Base-by-base conservation (phyloP, 2,113 vertebrate genomes). In the Macaca nemestrina region DNA sequence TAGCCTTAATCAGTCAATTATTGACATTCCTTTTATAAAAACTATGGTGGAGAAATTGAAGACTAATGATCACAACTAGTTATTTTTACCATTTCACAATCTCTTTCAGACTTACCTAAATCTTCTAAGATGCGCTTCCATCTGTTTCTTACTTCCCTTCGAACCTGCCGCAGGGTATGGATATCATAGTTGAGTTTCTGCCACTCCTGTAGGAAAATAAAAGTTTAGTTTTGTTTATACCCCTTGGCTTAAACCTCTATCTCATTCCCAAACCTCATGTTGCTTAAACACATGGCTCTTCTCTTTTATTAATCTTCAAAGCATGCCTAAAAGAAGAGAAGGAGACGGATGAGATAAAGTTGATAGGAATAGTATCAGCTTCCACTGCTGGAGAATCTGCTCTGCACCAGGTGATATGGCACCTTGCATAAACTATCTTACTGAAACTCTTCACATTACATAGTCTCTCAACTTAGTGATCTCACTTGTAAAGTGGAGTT, bases 111-210 rank as follows among this genome's bases (percentile, higher is more conserved):
- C 98, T 99, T 98, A 99, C 99, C 99, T 80, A 99, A 98, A 97
- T 99, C 99, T 96, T 99, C 99, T 87, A 99, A 97, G 97, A 99
- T 99, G 88, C 98, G 99, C 97, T 99, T 99, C 99, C 99, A 99
- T 78, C 99, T 98, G 94, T 98, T 98, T 97, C 98, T 98, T 93
- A 99, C 99, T 97, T 99, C 99, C 91, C 99, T 98, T 79, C 98
- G 98, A 61, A 99, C 96, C 93, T 99, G 99, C 70, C 99, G 97
- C 91, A 99, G 96, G 2, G 98, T 98, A 57, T 99, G 98, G 91
- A 99, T 99, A 93, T 99, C 99, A 45, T 99, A 99, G 97, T 99
- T 99, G 97, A 99, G 98, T 98, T 99, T 99, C 94, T 99, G 99
- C 99, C 99, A 99, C 93, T 99, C 99, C 99, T 99, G 96, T 68